phyloP scores from a whole-genome alignment of 1,140 invertebrate genomes.

The Drosophila bipectinata region DNA sequence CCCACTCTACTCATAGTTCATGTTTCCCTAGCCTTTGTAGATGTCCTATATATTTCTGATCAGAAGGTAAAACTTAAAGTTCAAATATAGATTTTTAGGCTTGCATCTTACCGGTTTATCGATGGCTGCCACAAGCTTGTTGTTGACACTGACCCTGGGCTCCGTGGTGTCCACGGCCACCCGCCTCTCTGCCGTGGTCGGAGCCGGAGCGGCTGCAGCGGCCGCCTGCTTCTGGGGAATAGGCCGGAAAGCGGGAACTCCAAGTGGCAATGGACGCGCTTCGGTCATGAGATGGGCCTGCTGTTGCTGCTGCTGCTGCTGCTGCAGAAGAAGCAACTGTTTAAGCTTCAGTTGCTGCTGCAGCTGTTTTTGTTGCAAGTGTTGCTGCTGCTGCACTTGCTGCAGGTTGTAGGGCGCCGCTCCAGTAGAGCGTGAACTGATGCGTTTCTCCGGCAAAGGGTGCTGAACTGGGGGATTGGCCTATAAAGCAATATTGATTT shows the following conservation, averaged over 20 bases:
- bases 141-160: slow-evolving; percentile 74
- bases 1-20: too few relatives aligned
- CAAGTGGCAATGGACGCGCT: slow-evolving; percentile 85
- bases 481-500: slow-evolving; percentile 9
- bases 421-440: slow-evolving; percentile 68
- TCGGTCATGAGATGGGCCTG: slow-evolving; percentile 83
- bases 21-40: too few relatives aligned
- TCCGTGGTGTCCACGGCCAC: slow-evolving; percentile 73
- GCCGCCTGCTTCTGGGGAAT: slow-evolving; percentile 86
- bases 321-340: slow-evolving; percentile 34
- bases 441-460: slow-evolving; percentile 64
- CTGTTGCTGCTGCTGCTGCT: slow-evolving; percentile 23
- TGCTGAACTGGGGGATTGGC: slow-evolving; percentile 29
- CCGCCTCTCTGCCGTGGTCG: slow-evolving; percentile 54
- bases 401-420: slow-evolving; percentile 58
- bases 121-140: slow-evolving; percentile 60
- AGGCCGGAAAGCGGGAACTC: slow-evolving; percentile 90
- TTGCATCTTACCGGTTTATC: slow-evolving; percentile 48
- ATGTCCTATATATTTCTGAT: background rate
- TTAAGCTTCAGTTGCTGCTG: slow-evolving; percentile 41
- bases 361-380: slow-evolving; percentile 42
- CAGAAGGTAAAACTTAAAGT: too few relatives aligned
- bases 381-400: slow-evolving; percentile 55
- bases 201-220: slow-evolving; percentile 15
- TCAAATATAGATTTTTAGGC: background rate